A percentile compares a stretch with the other conserved stretches of the same genome.
These are phyloP conservation scores for Cheilosia soror DNA, from an alignment of 2,888 invertebrate species.

Conservation along the genomic window DNA sequence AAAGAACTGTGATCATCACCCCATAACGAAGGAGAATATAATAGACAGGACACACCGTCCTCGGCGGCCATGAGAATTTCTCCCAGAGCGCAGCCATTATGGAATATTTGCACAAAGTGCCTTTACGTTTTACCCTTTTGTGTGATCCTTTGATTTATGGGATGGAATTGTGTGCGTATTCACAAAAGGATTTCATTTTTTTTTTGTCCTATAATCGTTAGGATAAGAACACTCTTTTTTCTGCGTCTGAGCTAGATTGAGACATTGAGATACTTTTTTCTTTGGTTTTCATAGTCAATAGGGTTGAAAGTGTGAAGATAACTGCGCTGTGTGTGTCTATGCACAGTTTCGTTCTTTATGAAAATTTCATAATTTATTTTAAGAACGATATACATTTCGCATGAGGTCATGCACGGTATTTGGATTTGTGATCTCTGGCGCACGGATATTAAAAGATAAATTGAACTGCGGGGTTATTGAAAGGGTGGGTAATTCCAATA, in stretches of 20 bases:
- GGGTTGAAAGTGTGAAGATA: slow-evolving; percentile 48
- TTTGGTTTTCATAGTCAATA: slow-evolving; percentile 32
- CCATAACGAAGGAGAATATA: slow-evolving; percentile 49
- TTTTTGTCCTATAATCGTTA: slow-evolving; percentile 18
- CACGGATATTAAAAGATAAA: not conserved
- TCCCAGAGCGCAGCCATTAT: slow-evolving; percentile 67
- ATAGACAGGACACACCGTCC: slow-evolving; percentile 44
- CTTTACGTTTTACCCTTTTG: slow-evolving; percentile 74
- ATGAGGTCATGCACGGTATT: slow-evolving; percentile 49
- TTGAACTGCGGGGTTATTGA: not conserved
- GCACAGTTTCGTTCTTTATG: slow-evolving; percentile 3
- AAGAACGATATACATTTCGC: slow-evolving; percentile 23
- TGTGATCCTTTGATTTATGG: slow-evolving; percentile 71
- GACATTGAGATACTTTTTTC: slow-evolving; percentile 45
- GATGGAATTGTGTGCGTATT: slow-evolving; percentile 61
- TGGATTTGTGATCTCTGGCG: slow-evolving; percentile 25
- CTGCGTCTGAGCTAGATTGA: slow-evolving; percentile 45
- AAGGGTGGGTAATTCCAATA: not conserved
- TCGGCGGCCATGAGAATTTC: slow-evolving; percentile 68
- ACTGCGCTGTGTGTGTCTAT: not conserved
- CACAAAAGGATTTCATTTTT: slow-evolving; percentile 52
- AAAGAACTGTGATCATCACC: slow-evolving; percentile 54
- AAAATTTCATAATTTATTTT: slow-evolving; percentile 15
- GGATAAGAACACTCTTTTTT: slow-evolving; percentile 6
- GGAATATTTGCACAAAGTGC: slow-evolving; percentile 70